Evolutionary conservation across 1,140 invertebrate genomes (phyloP).

Genomic region (Ceratoteleas bidentatus): DNA sequence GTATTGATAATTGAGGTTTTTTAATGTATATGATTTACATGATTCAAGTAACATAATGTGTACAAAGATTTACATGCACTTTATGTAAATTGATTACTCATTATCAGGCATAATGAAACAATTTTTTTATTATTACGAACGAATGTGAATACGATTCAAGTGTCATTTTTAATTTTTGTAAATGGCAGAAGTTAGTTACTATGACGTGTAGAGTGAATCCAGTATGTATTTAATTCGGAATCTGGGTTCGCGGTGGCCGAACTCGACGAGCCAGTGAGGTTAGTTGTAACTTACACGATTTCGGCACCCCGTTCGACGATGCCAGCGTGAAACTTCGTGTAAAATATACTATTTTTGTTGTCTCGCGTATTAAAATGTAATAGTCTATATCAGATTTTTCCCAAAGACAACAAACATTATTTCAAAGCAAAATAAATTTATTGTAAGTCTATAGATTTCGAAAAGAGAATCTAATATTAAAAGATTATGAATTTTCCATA

Average conservation of each 20-base stretch:
- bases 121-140: no score
- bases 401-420: conserved; percentile 70
- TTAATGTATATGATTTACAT: no score
- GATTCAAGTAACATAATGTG: no score
- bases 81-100: no score
- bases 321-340: conserved; percentile 73
- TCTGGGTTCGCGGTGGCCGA: no score
- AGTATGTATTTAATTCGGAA: no score
- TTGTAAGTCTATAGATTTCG: conserved; percentile 74
- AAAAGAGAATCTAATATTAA: conserved; percentile 77
- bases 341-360: conserved; percentile 72
- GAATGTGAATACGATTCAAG: no score
- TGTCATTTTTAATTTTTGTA: no score
- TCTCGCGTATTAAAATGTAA: conserved; percentile 67
- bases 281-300: neutral
- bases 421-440: conserved; percentile 66
- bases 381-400: conserved; percentile 69
- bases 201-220: neutral
- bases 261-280: no score
- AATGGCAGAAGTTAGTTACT: neutral
- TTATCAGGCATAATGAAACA: no score
- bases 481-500: conserved; percentile 77
- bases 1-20: no score
- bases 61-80: no score
- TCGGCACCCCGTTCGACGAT: conserved; percentile 34